Percentiles rank a stretch among this genome's conserved stretches.
phyloP scores from a whole-genome alignment of 2,797 vertebrate species.

The Delichon dasypus region DNA sequence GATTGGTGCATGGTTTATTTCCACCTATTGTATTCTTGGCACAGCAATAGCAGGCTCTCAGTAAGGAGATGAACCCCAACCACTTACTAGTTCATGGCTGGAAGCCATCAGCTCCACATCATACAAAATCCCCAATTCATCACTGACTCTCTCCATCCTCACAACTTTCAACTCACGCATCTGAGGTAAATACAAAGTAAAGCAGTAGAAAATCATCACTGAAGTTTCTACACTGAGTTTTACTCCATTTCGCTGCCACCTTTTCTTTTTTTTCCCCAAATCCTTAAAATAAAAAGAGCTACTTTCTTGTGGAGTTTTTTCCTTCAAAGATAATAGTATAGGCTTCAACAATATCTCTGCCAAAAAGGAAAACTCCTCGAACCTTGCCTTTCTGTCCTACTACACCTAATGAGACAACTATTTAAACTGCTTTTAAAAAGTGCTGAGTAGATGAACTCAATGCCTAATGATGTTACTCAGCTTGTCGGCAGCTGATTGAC shows the following conservation, averaged over 20 bases:
- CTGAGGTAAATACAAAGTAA: slow-evolving; percentile 42
- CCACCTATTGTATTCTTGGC: not conserved
- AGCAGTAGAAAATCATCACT: slow-evolving; percentile 30
- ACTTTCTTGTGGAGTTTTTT: slow-evolving; percentile 16
- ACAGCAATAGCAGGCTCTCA: slow-evolving; percentile 36
- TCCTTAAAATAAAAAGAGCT: not conserved
- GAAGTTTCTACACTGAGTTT: slow-evolving; percentile 39
- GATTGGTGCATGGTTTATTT: slow-evolving; percentile 13
- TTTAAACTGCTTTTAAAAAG: slow-evolving; percentile 82
- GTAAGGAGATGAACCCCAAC: slow-evolving; percentile 37
- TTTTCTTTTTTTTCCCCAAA: not conserved
- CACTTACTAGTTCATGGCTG: slow-evolving; percentile 62
- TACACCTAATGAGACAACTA: slow-evolving; percentile 86
- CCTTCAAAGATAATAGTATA: slow-evolving; percentile 42
- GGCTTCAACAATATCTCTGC: slow-evolving; percentile 47
- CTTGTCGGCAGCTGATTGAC: slow-evolving; percentile 80
- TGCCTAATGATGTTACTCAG: slow-evolving; percentile 80
- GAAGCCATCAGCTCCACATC: slow-evolving; percentile 53
- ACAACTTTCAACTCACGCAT: slow-evolving; percentile 1
- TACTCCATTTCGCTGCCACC: not conserved
- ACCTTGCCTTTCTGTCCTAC: slow-evolving; percentile 80
- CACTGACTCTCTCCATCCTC: slow-evolving; percentile 16
- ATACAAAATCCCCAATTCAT: slow-evolving; percentile 34
- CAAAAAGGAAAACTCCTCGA: slow-evolving; percentile 70
- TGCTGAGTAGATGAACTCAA: slow-evolving; percentile 83